These are phyloP conservation scores for Poeciliopsis presidionis DNA, from an alignment of 2,797 vertebrate species.

Conservation along the genomic window DNA sequence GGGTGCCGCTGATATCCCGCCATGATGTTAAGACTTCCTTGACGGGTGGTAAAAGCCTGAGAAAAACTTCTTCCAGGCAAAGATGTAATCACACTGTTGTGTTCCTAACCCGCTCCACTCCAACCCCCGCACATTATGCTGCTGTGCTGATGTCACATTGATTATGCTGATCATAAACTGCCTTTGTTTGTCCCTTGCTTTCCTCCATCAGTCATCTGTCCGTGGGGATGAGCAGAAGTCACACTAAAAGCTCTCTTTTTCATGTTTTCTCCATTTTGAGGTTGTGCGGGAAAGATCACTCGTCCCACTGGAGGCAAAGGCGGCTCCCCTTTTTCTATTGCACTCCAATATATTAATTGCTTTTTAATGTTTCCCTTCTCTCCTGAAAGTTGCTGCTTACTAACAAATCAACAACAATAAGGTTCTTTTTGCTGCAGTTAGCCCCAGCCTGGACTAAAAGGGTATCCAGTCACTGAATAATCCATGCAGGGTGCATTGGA, in stretches of 20 bases:
- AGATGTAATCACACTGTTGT: constrained; percentile 50
- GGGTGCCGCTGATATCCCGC: constrained; percentile 66
- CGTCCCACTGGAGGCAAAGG: constrained; percentile 70
- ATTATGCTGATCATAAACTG: constrained; percentile 85
- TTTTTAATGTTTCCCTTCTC: constrained; percentile 83
- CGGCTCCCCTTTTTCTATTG: constrained; percentile 50
- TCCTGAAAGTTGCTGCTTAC: constrained; percentile 72
- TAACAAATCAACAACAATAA: constrained; percentile 80
- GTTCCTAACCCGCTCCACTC: constrained; percentile 29
- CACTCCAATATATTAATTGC: constrained; percentile 81
- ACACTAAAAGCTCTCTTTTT: constrained; percentile 82
- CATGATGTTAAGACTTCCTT: constrained; percentile 61
- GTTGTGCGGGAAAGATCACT: constrained; percentile 53
- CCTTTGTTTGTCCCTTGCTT: constrained; percentile 77
- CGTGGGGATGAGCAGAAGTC: constrained; percentile 67
- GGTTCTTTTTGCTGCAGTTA: constrained; percentile 62
- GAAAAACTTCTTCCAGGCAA: constrained; percentile 56
- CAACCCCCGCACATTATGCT: constrained; percentile 69
- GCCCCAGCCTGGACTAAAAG: constrained; percentile 72
- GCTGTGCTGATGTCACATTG: constrained; percentile 84
- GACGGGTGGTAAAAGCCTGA: constrained; percentile 64
- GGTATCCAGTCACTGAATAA: constrained; percentile 78
- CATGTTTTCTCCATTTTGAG: constrained; percentile 73
- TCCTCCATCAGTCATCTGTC: constrained; percentile 78
- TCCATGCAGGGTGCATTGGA: constrained; percentile 70